Evolutionary conservation across 2,888 invertebrate species (phyloP).

Genomic region (Nomada ferruginata): DNA sequence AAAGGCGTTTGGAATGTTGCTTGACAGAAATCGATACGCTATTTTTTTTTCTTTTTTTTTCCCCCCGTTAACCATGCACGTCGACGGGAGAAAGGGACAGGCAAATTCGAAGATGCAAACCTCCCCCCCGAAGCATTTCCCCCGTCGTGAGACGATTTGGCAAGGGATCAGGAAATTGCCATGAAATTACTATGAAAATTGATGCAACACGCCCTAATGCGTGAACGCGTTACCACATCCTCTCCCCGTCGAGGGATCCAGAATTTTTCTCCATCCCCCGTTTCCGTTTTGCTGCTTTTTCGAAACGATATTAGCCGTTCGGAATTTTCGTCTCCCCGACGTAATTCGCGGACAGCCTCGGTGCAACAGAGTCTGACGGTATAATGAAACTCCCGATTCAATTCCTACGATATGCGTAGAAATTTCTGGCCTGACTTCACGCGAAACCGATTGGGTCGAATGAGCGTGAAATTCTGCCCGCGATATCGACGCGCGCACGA

Average conservation of each 20-base stretch:
- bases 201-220: conserved; percentile 65
- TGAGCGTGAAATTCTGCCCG: background rate
- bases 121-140: conserved; percentile 37
- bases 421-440: conserved; percentile 11
- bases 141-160: conserved; percentile 43
- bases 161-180: conserved; percentile 79
- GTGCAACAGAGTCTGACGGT: background rate
- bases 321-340: conserved; percentile 20
- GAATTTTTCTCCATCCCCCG: conserved; percentile 21
- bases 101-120: conserved; percentile 47
- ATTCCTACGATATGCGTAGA: conserved; percentile 18
- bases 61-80: background rate
- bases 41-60: background rate
- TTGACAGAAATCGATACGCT: conserved; percentile 24
- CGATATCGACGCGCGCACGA: background rate
- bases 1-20: conserved; percentile 8
- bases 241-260: conserved; percentile 5
- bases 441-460: conserved; percentile 18
- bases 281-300: conserved; percentile 17
- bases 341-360: conserved; percentile 11
- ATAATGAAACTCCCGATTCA: conserved; percentile 36
- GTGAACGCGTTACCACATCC: conserved; percentile 54
- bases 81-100: background rate
- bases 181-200: conserved; percentile 81
- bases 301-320: conserved; percentile 31